Percentiles rank a stretch among this genome's conserved stretches.
phyloP scores from a whole-genome alignment of 2,888 invertebrate species.

The Syrphus vitripennis region DNA sequence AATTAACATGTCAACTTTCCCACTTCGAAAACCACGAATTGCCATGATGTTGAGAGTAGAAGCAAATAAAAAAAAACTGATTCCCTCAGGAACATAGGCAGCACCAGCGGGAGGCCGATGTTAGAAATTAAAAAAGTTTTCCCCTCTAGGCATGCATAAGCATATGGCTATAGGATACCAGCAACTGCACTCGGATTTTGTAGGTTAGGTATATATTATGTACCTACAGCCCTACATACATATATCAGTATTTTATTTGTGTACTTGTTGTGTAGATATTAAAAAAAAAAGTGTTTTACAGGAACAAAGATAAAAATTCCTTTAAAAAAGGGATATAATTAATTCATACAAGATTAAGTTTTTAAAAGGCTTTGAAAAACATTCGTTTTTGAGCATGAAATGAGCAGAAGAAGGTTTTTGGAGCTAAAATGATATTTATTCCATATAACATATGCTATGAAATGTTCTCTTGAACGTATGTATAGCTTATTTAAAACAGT shows the following conservation, averaged over 20 bases:
- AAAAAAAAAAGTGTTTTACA: too few relatives aligned
- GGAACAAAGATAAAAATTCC: not conserved
- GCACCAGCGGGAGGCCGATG: not conserved
- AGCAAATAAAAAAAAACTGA: conserved; percentile 57
- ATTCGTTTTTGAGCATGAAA: not conserved
- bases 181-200: conserved; percentile 13
- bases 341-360: not conserved
- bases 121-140: conserved; percentile 69
- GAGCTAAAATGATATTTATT: too few relatives aligned
- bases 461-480: too few relatives aligned
- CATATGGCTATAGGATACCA: conserved; percentile 26
- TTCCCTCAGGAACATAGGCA: conserved; percentile 39
- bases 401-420: too few relatives aligned
- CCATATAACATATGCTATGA: too few relatives aligned
- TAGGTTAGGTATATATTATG: too few relatives aligned
- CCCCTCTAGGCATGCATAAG: conserved; percentile 55
- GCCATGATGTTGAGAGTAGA: conserved; percentile 61
- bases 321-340: not conserved
- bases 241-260: conserved; percentile 57
- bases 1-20: conserved; percentile 72
- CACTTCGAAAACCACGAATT: conserved; percentile 70
- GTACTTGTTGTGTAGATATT: conserved; percentile 42
- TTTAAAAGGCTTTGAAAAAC: not conserved
- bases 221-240: not conserved
- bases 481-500: too few relatives aligned